These are phyloP conservation scores for Pampusana beccarii DNA, from an alignment of 2,113 vertebrate species.

Conservation along the genomic window DNA sequence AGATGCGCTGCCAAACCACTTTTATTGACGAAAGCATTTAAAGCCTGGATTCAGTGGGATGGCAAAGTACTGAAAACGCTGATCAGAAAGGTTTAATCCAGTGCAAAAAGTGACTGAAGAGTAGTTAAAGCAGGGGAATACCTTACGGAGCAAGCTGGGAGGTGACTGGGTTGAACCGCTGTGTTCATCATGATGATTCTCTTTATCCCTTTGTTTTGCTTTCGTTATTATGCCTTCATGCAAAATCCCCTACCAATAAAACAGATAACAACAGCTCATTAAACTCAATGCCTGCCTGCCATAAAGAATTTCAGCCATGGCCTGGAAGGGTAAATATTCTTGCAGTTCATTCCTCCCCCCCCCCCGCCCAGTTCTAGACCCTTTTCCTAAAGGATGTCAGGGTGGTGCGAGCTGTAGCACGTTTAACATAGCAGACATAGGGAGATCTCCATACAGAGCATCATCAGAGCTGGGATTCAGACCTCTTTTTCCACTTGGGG, in stretches of 20 bases:
- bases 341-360: background rate
- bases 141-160: background rate
- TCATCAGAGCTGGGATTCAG: background rate
- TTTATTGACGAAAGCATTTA: background rate
- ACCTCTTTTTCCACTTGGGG: background rate
- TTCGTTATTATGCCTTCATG: background rate
- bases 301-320: background rate
- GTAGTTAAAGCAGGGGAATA: background rate
- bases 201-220: background rate
- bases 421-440: background rate
- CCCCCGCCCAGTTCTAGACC: background rate
- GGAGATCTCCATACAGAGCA: background rate
- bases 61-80: background rate
- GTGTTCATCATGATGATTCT: rapidly evolving
- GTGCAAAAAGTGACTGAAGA: background rate
- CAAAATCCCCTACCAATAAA: background rate
- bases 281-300: background rate
- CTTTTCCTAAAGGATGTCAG: background rate
- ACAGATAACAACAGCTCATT: background rate
- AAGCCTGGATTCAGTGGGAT: background rate
- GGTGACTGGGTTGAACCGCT: background rate
- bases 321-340: background rate
- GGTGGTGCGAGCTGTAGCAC: background rate
- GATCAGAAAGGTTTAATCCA: background rate
- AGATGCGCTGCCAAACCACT: background rate